These are phyloP conservation scores for Teleogryllus oceanicus DNA, from an alignment of 2,888 invertebrate species.

Conservation along the genomic window DNA sequence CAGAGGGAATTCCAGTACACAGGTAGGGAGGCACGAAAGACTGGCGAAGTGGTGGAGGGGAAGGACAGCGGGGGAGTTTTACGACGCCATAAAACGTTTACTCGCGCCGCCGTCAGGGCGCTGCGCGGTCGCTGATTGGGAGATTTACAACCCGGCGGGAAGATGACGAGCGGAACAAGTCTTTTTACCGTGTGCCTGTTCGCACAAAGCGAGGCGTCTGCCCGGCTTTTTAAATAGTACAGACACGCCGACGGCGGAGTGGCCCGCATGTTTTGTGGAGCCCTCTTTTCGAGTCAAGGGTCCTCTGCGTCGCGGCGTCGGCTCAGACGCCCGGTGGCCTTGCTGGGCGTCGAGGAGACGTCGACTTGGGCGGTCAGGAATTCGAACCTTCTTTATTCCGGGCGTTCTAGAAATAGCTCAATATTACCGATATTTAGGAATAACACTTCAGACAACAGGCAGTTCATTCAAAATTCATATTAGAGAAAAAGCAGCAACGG, in stretches of 20 bases:
- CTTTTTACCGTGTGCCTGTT: neutral
- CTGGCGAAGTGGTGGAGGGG: neutral
- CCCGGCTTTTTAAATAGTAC: neutral
- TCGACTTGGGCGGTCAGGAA: too few species aligned
- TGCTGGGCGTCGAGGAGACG: too few species aligned
- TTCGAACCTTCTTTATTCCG: too few species aligned
- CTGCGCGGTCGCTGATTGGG: neutral
- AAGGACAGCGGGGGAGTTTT: neutral
- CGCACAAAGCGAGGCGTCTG: neutral
- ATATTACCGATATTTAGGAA: too few species aligned
- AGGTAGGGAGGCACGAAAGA: neutral
- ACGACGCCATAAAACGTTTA: conserved; percentile 5
- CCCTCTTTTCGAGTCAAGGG: too few species aligned
- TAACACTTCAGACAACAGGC: too few species aligned
- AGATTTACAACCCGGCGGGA: neutral
- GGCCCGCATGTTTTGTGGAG: neutral
- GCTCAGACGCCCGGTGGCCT: too few species aligned
- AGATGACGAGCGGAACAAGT: conserved; percentile 18
- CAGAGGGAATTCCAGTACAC: too few species aligned
- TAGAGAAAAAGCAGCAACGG: too few species aligned
- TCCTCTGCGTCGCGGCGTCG: too few species aligned
- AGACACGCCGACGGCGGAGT: neutral
- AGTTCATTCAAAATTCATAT: too few species aligned
- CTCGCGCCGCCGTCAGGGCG: neutral
- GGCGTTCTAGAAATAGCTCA: too few species aligned